phyloP scores from a whole-genome alignment of 2,797 vertebrate genomes.

The Percopsis omiscomaycus region DNA sequence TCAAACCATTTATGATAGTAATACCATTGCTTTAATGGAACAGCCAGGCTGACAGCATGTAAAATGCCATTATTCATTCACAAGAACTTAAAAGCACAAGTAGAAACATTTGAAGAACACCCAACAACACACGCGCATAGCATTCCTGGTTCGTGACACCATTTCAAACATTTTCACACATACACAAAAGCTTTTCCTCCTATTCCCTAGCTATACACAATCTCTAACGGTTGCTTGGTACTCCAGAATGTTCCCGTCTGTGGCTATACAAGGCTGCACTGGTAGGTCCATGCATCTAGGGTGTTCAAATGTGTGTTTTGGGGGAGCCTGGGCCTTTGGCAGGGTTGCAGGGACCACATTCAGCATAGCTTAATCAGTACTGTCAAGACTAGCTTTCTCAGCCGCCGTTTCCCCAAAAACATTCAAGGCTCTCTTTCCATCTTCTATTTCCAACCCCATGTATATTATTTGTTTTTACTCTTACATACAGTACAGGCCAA shows the following conservation, averaged over 20 bases:
- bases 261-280: conserved; percentile 50
- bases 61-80: conserved; percentile 75
- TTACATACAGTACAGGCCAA: too few relatives aligned
- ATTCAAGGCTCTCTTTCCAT: conserved; percentile 66
- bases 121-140: conserved; percentile 53
- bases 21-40: conserved; percentile 76
- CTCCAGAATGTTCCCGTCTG: conserved; percentile 37
- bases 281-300: conserved; percentile 60
- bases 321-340: conserved; percentile 69
- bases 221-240: conserved; percentile 42
- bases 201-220: conserved; percentile 45
- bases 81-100: conserved; percentile 68
- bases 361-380: conserved; percentile 43
- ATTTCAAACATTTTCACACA: conserved; percentile 40
- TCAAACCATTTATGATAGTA: conserved; percentile 59
- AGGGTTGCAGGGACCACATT: conserved; percentile 67
- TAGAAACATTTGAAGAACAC: conserved; percentile 63
- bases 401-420: conserved; percentile 63
- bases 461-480: conserved; percentile 17
- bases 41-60: conserved; percentile 71
- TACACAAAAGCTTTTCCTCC: conserved; percentile 24
- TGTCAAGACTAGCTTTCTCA: conserved; percentile 37
- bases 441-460: conserved; percentile 27
- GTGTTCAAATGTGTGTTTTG: conserved; percentile 36
- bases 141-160: conserved; percentile 60